These are phyloP conservation scores for Drosophila pruinosa DNA, from an alignment of 1,140 invertebrate species.

Conservation along the genomic window DNA sequence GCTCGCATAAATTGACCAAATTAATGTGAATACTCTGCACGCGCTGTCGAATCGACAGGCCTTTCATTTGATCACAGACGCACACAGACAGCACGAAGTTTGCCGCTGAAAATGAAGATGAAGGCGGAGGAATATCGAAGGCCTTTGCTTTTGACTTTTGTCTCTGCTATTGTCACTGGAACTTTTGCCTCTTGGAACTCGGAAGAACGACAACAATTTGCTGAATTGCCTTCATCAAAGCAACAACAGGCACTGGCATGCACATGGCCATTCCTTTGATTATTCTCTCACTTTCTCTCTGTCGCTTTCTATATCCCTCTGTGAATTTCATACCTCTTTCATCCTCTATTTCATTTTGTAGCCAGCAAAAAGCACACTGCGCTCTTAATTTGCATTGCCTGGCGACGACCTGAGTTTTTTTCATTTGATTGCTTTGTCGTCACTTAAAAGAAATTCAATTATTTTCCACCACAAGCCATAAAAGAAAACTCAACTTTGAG, in stretches of 20 bases:
- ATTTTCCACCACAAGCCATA: background rate
- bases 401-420: background rate
- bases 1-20: constrained; percentile 73
- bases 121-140: background rate
- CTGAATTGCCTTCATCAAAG: constrained; percentile 75
- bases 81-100: too few relatives aligned
- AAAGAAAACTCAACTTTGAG: background rate
- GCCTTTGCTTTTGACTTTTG: constrained; percentile 45
- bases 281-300: constrained; percentile 11
- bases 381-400: constrained; percentile 45
- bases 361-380: constrained; percentile 13
- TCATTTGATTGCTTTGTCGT: constrained; percentile 12
- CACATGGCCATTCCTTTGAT: constrained; percentile 40
- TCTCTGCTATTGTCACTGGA: background rate
- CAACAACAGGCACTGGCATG: constrained; percentile 63
- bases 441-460: constrained; percentile 17
- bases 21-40: constrained; percentile 70
- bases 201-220: constrained; percentile 47
- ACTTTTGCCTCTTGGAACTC: background rate
- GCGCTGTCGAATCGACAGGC: constrained; percentile 46
- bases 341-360: background rate
- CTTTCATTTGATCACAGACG: background rate
- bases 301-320: constrained; percentile 9
- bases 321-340: background rate
- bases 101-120: background rate